Percentiles rank a stretch among this genome's conserved stretches.
phyloP scores from a whole-genome alignment of 2,113 vertebrate species.

The Pomatostomus ruficeps region DNA sequence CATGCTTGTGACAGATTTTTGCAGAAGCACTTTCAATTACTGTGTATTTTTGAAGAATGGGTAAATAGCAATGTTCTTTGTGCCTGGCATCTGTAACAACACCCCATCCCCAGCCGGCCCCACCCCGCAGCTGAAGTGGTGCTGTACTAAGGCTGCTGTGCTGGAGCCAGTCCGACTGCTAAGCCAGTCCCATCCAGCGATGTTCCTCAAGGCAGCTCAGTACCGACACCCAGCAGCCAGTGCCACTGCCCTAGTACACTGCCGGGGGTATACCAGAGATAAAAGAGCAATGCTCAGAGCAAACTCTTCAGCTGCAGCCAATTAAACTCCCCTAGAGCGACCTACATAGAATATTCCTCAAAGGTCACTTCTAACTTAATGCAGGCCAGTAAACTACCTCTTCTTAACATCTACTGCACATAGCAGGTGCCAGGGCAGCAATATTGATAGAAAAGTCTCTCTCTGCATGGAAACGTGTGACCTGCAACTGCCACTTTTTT shows the following conservation, averaged over 20 bases:
- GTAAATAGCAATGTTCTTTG: neutral
- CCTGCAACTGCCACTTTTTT: neutral
- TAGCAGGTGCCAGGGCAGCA: neutral
- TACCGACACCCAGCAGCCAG: neutral
- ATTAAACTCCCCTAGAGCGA: neutral
- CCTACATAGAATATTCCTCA: neutral
- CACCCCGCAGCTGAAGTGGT: accelerated
- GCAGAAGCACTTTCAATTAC: neutral
- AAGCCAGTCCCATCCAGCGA: neutral
- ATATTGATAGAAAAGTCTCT: neutral
- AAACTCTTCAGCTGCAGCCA: neutral
- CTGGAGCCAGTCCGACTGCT: neutral
- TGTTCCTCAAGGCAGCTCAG: neutral
- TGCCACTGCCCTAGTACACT: neutral
- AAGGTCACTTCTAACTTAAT: neutral
- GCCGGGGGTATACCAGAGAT: neutral
- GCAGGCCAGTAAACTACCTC: neutral
- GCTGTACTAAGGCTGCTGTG: neutral
- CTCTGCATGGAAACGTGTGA: accelerated
- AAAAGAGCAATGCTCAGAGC: neutral
- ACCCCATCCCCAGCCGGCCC: neutral
- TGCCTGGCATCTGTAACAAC: neutral
- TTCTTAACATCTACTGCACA: neutral
- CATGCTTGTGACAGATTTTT: neutral
- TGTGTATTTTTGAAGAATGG: neutral